Conservation (phyloP, 1,140 invertebrate species). For the Drosophila melanogaster region Release_6_plus_ISO1_MT NT_033777.3:19172001-19172500, state of each 20-base stretch:
- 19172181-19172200: slow-evolving; percentile 74
- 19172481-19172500: slow-evolving; percentile 47
- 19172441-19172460: slow-evolving; percentile 82
- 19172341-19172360: slow-evolving; percentile 83
- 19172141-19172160: slow-evolving; percentile 78
- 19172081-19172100: slow-evolving; percentile 64
- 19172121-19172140: slow-evolving; percentile 19
- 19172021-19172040: slow-evolving; percentile 43
- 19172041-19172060: slow-evolving; percentile 84
- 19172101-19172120: slow-evolving; percentile 61
- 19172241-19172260: slow-evolving; percentile 16
- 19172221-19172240: slow-evolving; percentile 52
- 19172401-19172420: slow-evolving; percentile 52
- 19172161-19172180: slow-evolving; percentile 71
- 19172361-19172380: slow-evolving; percentile 35
- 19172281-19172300: slow-evolving; percentile 80
- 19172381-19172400: not conserved
- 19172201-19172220: slow-evolving; percentile 34
- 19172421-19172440: slow-evolving; percentile 63
- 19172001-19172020: slow-evolving; percentile 40
- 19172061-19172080: slow-evolving; percentile 84
- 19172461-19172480: slow-evolving; percentile 39
- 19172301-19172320: slow-evolving; percentile 57
- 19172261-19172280: slow-evolving; percentile 27
- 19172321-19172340: slow-evolving; percentile 78